Evolutionary conservation across 2,113 vertebrate genomes (phyloP).

Genomic region (Ahaetulla prasina): DNA sequence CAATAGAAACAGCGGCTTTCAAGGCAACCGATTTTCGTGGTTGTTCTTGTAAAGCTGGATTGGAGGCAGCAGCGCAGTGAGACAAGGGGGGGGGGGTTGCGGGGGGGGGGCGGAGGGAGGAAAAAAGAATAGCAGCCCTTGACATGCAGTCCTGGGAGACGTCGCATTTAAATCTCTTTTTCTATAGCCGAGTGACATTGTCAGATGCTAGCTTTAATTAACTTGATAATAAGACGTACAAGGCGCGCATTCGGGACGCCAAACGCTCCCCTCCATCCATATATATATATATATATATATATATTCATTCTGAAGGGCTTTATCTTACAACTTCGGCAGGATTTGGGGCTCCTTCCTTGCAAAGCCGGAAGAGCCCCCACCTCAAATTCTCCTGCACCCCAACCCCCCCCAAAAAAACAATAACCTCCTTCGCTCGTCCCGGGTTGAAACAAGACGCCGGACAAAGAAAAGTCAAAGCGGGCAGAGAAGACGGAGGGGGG

Average conservation of each 20-base stretch:
- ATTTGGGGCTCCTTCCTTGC: neutral
- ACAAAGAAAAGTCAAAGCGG: neutral
- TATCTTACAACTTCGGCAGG: slow-evolving; percentile 68
- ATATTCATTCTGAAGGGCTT: slow-evolving; percentile 36
- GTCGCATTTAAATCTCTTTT: slow-evolving; percentile 97
- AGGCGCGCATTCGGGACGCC: slow-evolving; percentile 84
- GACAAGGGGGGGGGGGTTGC: neutral
- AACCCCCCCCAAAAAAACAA: neutral
- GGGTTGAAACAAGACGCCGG: neutral
- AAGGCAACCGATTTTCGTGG: slow-evolving; percentile 71
- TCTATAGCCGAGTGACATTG: slow-evolving; percentile 98
- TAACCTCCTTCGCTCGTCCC: neutral
- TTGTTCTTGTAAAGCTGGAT: slow-evolving; percentile 68
- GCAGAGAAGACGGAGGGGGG: neutral
- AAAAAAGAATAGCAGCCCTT: slow-evolving; percentile 82
- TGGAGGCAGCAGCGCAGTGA: slow-evolving; percentile 60
- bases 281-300: neutral
- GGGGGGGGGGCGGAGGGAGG: neutral
- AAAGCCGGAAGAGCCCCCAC: neutral
- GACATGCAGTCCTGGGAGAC: slow-evolving; percentile 95
- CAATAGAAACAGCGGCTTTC: slow-evolving; percentile 64
- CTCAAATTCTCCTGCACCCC: neutral
- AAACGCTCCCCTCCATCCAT: slow-evolving; percentile 52
- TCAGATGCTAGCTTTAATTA: slow-evolving; percentile 99
- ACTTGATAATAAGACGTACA: slow-evolving; percentile 98